Percentiles rank a stretch among this genome's conserved stretches.
Conservation (phyloP, 2,113 vertebrate species). For the Rafetus swinhoei region DNA sequence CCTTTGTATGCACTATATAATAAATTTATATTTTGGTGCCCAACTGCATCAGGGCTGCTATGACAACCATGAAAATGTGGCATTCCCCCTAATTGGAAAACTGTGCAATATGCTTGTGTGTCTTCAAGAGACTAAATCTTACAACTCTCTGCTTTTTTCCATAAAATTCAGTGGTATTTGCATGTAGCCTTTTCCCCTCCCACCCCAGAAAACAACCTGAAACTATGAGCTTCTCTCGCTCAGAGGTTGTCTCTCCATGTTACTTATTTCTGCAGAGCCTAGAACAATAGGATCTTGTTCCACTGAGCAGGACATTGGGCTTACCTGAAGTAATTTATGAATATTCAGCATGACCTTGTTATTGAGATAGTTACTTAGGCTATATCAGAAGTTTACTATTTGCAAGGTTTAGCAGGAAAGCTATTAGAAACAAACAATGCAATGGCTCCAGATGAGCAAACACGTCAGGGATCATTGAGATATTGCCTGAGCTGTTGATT, state of each 20-base stretch:
- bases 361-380: rapidly evolving
- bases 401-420: background rate
- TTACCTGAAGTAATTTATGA: rapidly evolving
- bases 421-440: background rate
- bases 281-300: background rate
- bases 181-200: background rate
- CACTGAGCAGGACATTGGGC: background rate
- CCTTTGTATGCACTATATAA: background rate
- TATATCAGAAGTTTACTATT: background rate
- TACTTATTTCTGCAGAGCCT: background rate
- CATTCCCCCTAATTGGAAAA: background rate
- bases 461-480: background rate
- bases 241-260: background rate
- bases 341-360: background rate
- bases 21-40: background rate
- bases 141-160: background rate
- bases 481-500: background rate
- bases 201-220: background rate
- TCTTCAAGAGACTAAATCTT: background rate
- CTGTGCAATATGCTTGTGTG: background rate
- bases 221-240: background rate
- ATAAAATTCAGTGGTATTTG: background rate
- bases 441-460: background rate
- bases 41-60: rapidly evolving
- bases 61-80: background rate